Evolutionary conservation across 2,113 vertebrate genomes (phyloP), one percentile per base, ranked within the genome.

Genomic region (Ageneiosus marmoratus): DNA sequence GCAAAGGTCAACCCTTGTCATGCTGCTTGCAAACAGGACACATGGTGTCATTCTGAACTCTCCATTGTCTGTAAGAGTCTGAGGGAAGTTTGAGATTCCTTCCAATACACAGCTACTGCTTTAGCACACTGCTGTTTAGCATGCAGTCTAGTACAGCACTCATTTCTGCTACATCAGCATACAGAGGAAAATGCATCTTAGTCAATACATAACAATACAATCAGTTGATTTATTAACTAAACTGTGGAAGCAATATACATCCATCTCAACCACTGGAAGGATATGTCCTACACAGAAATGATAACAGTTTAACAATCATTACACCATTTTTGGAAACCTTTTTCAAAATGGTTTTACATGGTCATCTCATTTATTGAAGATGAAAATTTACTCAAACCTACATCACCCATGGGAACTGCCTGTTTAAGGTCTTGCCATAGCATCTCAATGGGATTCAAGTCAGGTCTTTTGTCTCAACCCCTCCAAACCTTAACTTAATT

Each of bases 21-120:
- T 24, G 44, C 69, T 74, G 70, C 70, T 74, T 18, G 46, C 10
- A 50, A 74, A 50, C 48, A 51, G 46, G 46, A 74, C 70, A 32
- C 16, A 1, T 27, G 69, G 44, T 24, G 44, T 72, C 67, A n/a
- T 48, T 48, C 8, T 6, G 12, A 48, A n/a, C 69, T 0, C 6
- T 11, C 4, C 11, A 2, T 13, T 1, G 22, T 10, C 70, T 9
- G n/a, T 18, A n/a, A 50, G 46, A 15, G 70, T 18, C 70, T 3
- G 1, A 20, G 70, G 18, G 27, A 74, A 51, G 70, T 41, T 46
- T 55, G 24, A 27, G 32, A 41, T 12, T n/a, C 9, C 75, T 53
- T 10, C n/a, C 22, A 32, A 22, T 34, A 24, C 13, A 77, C 16
- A 27, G 5, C 56, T 48, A 20, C 55, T 13, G 58, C 77, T 32